Base-by-base conservation (phyloP, 2,888 invertebrate species). In the Drosophila macrospina region DNA sequence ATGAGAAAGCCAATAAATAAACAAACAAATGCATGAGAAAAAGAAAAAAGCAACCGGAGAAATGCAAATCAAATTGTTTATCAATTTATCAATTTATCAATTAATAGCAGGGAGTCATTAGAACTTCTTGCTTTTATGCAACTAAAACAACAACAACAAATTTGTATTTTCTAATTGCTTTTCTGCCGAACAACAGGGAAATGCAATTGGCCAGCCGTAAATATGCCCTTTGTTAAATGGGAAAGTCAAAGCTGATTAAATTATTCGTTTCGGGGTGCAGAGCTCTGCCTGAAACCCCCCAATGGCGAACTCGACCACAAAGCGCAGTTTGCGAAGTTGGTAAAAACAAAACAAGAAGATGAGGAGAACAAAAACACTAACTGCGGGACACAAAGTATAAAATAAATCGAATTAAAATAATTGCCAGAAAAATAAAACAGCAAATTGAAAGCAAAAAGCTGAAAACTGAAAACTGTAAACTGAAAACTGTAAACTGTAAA, bases 401-500 rank as follows among this genome's bases (percentile, higher is more conserved):
- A 82, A 47, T 65, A 73, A 87, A 87, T 80, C 80, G 84, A 83
- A 88, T 88, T 77, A 74, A 88, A 86, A 86, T 80, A 80, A 78
- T 86, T 71, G 70, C 66, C 62, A 69, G 55, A 57, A 69, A 80
- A 82, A 76, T 65, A 62, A 56, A 30, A 47, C 4, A n/a, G 0
- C 8, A 20, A 41, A 16, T 5, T 11, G 20, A 51, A 44, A 44
- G 28, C n/a, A n/a, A n/a, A n/a, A n/a, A 20, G 20, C 20, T 20
- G 3, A 57, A 37, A 56, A 60, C 63, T 64, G 39, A 44, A 44
- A 26, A 10, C 41, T 24, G 55, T 62, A 86, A 70, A 56, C 57
- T 39, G 34, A 28, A 57, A 65, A 20, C 34, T 13, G 13, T 11
- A n/a, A 15, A 13, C 44, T n/a, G 13, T 28, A 30, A 34, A 34